phyloP scores from a whole-genome alignment of 1,140 invertebrate species.

The Drosophila murphyi region DNA sequence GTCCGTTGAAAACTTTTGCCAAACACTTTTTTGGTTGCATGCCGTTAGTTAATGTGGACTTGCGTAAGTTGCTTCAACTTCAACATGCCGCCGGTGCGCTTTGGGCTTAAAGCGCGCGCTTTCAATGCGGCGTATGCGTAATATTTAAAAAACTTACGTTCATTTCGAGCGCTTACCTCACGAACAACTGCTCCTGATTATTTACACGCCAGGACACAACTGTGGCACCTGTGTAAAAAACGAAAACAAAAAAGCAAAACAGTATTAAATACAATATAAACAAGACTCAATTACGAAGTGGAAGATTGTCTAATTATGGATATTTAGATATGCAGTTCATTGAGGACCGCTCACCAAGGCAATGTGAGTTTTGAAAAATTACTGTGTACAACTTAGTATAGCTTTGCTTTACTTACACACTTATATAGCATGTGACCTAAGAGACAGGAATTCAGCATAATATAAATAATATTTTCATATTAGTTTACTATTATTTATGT shows the following conservation, averaged over 20 bases:
- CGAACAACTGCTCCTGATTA: constrained; percentile 97
- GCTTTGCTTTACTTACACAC: too few relatives aligned
- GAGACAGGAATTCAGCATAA: too few relatives aligned
- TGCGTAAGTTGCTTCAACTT: constrained; percentile 61
- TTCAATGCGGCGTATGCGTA: constrained; percentile 59
- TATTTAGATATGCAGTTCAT: too few relatives aligned
- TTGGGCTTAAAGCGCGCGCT: constrained; percentile 56
- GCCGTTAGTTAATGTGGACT: constrained; percentile 72
- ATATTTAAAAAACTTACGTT: constrained; percentile 46
- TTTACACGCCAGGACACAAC: constrained; percentile 97
- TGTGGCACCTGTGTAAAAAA: constrained; percentile 91
- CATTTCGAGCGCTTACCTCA: constrained; percentile 89
- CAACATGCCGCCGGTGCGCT: constrained; percentile 22
- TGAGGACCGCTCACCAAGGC: too few relatives aligned
- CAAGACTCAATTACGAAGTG: background rate
- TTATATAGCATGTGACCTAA: too few relatives aligned
- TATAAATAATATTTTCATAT: too few relatives aligned
- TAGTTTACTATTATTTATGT: too few relatives aligned
- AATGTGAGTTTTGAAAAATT: too few relatives aligned
- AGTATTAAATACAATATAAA: background rate
- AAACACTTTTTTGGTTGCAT: constrained; percentile 82
- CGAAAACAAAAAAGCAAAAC: constrained; percentile 17
- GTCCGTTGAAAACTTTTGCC: constrained; percentile 69
- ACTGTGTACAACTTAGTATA: too few relatives aligned
- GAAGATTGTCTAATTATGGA: too few relatives aligned